phyloP scores from a whole-genome alignment of 2,113 vertebrate species.

The Climacteris rufus region DNA sequence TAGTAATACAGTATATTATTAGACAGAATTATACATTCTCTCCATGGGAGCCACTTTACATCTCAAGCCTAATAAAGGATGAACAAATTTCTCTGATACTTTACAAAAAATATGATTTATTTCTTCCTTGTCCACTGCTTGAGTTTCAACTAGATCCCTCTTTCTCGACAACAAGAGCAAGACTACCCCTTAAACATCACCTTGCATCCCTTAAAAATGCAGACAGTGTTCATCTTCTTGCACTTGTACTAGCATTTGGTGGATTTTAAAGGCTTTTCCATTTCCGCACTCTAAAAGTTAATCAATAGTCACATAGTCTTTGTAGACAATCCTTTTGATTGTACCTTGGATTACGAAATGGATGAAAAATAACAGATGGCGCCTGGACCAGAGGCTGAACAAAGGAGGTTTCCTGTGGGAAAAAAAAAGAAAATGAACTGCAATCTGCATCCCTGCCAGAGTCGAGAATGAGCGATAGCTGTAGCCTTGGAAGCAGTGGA shows the following conservation, averaged over 20 bases:
- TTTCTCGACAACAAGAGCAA: background rate
- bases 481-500: background rate
- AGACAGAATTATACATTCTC: background rate
- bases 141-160: background rate
- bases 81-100: background rate
- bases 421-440: background rate
- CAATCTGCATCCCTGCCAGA: background rate
- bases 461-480: background rate
- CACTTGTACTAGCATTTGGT: background rate
- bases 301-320: background rate
- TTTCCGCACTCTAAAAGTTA: background rate
- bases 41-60: background rate
- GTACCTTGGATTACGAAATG: fast-evolving
- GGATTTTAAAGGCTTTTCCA: background rate
- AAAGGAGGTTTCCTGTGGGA: background rate
- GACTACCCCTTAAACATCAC: background rate
- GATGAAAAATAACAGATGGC: background rate
- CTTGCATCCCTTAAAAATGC: background rate
- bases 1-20: background rate
- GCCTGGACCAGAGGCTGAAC: background rate
- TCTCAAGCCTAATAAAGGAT: background rate
- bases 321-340: background rate
- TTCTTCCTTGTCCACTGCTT: background rate
- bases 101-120: background rate
- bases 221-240: background rate